These are phyloP conservation scores for Merluccius polli DNA, from an alignment of 2,797 vertebrate species.

Conservation along the genomic window DNA sequence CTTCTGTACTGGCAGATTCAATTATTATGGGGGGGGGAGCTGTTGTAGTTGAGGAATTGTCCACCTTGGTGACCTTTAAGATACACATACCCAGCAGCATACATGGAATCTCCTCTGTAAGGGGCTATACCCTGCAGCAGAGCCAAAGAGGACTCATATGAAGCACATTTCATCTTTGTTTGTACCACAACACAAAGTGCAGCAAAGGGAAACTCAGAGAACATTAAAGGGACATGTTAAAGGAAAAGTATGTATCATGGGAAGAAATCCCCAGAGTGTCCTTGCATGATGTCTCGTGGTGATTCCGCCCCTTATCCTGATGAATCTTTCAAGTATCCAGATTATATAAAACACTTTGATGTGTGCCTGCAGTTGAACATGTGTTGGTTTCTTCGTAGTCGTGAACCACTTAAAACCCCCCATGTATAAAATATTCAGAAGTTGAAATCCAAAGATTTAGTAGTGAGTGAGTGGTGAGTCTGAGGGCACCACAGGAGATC, in stretches of 20 bases:
- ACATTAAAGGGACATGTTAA: slow-evolving; percentile 39
- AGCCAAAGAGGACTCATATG: background rate
- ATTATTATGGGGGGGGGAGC: background rate
- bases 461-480: slow-evolving; percentile 13
- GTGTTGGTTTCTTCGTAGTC: slow-evolving; percentile 29
- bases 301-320: slow-evolving; percentile 11
- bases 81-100: background rate
- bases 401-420: slow-evolving; percentile 5
- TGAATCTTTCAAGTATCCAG: slow-evolving; percentile 54
- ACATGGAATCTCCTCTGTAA: background rate
- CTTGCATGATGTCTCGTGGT: slow-evolving; percentile 14
- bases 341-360: slow-evolving; percentile 22
- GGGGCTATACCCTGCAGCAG: background rate
- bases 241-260: slow-evolving; percentile 16
- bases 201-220: slow-evolving; percentile 46
- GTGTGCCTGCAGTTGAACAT: slow-evolving; percentile 20
- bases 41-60: background rate
- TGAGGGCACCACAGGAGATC: slow-evolving; percentile 28
- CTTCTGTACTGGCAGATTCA: background rate
- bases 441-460: slow-evolving; percentile 4
- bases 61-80: background rate
- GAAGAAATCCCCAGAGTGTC: slow-evolving; percentile 7
- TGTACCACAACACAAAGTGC: background rate
- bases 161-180: background rate
- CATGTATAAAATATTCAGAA: slow-evolving; percentile 38